Evolutionary conservation across 2,888 invertebrate genomes (phyloP).

Genomic region (Apamea anceps): DNA sequence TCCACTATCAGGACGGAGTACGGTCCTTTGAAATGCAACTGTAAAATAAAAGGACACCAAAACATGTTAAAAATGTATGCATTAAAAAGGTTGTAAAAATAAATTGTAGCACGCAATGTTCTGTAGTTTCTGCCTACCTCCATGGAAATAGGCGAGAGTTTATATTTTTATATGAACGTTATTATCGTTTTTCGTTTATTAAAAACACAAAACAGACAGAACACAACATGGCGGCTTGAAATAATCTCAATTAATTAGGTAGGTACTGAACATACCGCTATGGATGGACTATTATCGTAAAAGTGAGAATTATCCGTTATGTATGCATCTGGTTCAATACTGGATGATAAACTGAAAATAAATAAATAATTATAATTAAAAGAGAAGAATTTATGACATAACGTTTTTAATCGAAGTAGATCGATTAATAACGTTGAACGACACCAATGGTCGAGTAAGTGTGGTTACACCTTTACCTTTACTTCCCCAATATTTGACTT

Average conservation of each 20-base stretch:
- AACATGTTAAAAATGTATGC: neutral
- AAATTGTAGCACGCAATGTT: neutral
- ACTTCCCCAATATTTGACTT: neutral
- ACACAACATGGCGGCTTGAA: neutral
- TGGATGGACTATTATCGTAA: slow-evolving; percentile 40
- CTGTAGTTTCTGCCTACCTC: neutral
- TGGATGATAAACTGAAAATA: slow-evolving; percentile 51
- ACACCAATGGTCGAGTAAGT: too few relatives aligned
- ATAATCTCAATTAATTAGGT: neutral
- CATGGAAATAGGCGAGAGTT: neutral
- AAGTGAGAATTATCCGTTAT: slow-evolving; percentile 27
- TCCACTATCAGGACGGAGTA: slow-evolving; percentile 71
- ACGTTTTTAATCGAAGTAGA: neutral
- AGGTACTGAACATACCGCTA: slow-evolving; percentile 47
- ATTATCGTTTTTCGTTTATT: too few relatives aligned
- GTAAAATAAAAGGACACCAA: slow-evolving; percentile 9
- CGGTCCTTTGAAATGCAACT: slow-evolving; percentile 70
- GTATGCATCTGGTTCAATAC: slow-evolving; percentile 56
- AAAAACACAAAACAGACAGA: too few relatives aligned
- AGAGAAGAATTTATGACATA: neutral
- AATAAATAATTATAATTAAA: neutral
- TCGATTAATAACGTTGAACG: neutral
- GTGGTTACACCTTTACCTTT: neutral
- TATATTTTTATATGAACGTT: neutral
- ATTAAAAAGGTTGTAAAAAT: neutral